Conservation (phyloP, 2,797 vertebrate species). For the Epinephelus awoara region DNA sequence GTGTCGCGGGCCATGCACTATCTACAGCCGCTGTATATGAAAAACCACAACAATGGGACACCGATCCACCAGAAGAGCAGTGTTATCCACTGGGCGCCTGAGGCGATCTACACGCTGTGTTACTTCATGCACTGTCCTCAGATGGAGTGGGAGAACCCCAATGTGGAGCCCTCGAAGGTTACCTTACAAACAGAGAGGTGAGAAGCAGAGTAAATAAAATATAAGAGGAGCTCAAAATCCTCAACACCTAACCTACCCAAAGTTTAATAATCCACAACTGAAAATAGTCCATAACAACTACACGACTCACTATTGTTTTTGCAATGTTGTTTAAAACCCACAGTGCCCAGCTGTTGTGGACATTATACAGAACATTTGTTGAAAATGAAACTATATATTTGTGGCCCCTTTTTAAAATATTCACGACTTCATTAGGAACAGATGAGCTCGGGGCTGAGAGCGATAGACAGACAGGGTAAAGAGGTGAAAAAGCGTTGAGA, state of each 20-base stretch:
- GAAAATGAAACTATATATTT: neutral
- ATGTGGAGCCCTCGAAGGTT: slow-evolving; percentile 95
- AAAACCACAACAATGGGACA: slow-evolving; percentile 92
- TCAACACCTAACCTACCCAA: neutral
- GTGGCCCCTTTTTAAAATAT: neutral
- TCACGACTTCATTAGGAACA: neutral
- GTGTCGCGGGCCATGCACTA: slow-evolving; percentile 97
- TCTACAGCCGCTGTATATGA: slow-evolving; percentile 93
- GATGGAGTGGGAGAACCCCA: slow-evolving; percentile 98
- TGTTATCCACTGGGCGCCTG: slow-evolving; percentile 94
- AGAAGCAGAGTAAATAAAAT: slow-evolving; percentile 47
- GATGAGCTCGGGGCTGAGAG: neutral
- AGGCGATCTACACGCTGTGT: slow-evolving; percentile 97
- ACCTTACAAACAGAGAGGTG: slow-evolving; percentile 96
- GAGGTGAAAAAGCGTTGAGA: slow-evolving; percentile 4
- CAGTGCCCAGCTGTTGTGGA: neutral
- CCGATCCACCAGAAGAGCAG: slow-evolving; percentile 93
- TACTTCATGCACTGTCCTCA: slow-evolving; percentile 99
- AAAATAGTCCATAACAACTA: neutral
- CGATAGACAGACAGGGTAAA: neutral
- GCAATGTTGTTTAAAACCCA: neutral
- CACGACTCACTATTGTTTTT: neutral
- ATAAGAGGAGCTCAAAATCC: neutral
- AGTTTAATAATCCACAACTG: neutral
- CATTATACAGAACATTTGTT: neutral